Percentiles rank a stretch among this genome's conserved stretches.
These are phyloP conservation scores for Trematocara unimaculatum DNA, from an alignment of 2,113 vertebrate species.

Conservation along the genomic window DNA sequence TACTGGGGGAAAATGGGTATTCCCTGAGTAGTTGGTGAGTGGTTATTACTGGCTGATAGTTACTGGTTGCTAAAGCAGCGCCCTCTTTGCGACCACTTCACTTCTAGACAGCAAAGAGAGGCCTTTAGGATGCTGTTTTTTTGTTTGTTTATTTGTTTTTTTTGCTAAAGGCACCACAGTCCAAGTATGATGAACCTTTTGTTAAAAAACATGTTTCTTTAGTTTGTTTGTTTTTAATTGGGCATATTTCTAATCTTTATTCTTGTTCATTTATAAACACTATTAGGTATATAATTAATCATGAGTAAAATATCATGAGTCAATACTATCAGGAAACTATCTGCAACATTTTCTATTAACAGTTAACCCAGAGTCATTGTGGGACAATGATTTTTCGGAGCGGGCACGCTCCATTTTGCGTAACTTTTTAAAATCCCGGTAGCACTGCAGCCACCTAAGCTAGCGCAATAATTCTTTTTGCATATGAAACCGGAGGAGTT, in stretches of 20 bases:
- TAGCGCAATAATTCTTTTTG: no score
- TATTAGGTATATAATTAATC: background rate
- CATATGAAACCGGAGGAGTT: no score
- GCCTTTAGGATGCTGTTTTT: no score
- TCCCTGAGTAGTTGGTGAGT: background rate
- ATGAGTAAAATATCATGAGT: background rate
- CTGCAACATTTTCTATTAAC: background rate
- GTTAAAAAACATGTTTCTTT: background rate
- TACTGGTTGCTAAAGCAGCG: background rate
- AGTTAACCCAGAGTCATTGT: background rate
- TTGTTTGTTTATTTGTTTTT: background rate
- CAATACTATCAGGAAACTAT: background rate
- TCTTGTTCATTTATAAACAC: background rate
- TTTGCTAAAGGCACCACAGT: background rate
- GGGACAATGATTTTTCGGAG: background rate
- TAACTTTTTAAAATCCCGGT: no score
- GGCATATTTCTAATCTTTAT: background rate
- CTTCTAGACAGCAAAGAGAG: no score
- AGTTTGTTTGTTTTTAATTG: rapidly evolving
- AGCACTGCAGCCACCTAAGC: no score
- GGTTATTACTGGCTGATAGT: no score
- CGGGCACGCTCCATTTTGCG: no score
- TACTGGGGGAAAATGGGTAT: background rate
- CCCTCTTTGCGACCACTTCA: no score
- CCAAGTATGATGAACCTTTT: background rate